Evolutionary conservation across 2,797 vertebrate genomes (phyloP).

Genomic region (Epinephelus malabaricus): DNA sequence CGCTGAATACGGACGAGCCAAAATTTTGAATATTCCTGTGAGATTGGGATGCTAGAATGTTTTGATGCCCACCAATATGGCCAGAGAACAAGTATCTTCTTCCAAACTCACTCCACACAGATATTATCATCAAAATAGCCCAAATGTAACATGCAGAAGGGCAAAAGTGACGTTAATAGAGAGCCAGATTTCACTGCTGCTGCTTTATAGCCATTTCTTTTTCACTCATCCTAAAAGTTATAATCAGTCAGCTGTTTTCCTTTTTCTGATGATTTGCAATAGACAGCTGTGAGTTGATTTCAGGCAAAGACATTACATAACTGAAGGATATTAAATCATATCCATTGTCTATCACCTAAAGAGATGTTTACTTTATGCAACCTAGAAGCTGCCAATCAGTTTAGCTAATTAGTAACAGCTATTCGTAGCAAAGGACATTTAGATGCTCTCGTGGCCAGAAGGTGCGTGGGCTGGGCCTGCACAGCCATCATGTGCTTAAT

Average conservation of each 20-base stretch:
- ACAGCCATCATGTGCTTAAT: slow-evolving; percentile 52
- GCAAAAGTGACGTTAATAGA: slow-evolving; percentile 6
- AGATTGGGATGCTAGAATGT: not conserved
- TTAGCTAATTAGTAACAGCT: slow-evolving; percentile 32
- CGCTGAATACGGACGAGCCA: not conserved
- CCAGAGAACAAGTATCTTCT: slow-evolving; percentile 14
- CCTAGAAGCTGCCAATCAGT: slow-evolving; percentile 5
- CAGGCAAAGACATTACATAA: slow-evolving; percentile 19
- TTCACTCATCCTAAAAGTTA: too few relatives aligned
- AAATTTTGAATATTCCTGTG: not conserved
- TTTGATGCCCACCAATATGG: slow-evolving; percentile 11
- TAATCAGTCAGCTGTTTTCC: not conserved
- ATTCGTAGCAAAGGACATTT: slow-evolving; percentile 2
- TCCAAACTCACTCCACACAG: slow-evolving; percentile 5
- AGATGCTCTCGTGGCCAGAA: slow-evolving; percentile 47
- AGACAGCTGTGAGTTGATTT: slow-evolving; percentile 14
- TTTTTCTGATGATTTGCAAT: not conserved
- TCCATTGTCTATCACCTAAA: slow-evolving; percentile 5
- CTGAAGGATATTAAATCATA: slow-evolving; percentile 6
- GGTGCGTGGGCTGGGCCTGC: slow-evolving; percentile 40
- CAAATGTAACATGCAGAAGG: not conserved
- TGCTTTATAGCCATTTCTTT: too few relatives aligned
- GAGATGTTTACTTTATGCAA: slow-evolving; percentile 17
- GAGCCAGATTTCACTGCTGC: not conserved
- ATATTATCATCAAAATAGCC: not conserved